phyloP scores from a whole-genome alignment of 2,113 vertebrate genomes.

The Ornithorhynchus anatinus region DNA sequence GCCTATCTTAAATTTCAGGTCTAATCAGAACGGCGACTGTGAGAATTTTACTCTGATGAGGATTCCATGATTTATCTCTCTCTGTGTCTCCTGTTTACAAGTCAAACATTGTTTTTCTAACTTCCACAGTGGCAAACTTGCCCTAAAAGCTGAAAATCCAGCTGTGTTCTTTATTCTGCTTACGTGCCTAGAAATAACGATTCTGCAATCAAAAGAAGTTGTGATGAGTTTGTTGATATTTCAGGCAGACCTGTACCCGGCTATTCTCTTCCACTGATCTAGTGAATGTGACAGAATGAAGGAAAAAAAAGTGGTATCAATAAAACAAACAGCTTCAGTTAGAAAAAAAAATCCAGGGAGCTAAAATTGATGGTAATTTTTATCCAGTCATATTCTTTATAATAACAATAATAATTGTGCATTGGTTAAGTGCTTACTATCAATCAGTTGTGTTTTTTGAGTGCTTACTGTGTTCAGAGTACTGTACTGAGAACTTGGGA shows the following conservation, averaged over 20 bases:
- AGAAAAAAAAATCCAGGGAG: not conserved
- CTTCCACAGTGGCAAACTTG: not conserved
- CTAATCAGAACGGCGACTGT: conserved; percentile 38
- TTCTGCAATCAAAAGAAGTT: not conserved
- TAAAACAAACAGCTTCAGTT: not conserved
- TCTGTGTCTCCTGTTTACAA: conserved; percentile 38
- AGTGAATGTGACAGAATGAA: not conserved
- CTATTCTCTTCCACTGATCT: not conserved
- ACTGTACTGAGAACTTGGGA: no score
- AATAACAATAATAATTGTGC: no score
- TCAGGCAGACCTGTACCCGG: not conserved
- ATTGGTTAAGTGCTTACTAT: no score
- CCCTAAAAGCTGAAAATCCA: not conserved
- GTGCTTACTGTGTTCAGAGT: no score
- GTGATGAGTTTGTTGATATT: not conserved
- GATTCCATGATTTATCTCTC: conserved; percentile 57
- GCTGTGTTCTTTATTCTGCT: not conserved
- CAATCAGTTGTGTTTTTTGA: no score
- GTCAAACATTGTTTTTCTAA: not conserved
- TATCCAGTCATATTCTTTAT: no score
- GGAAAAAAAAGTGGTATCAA: not conserved
- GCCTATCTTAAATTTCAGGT: conserved; percentile 48
- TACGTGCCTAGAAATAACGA: not conserved
- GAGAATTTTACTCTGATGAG: conserved; percentile 24
- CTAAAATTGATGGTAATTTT: no score